Evolutionary conservation across 2,797 vertebrate species (phyloP).

Genomic region (Fistularia commersonii): DNA sequence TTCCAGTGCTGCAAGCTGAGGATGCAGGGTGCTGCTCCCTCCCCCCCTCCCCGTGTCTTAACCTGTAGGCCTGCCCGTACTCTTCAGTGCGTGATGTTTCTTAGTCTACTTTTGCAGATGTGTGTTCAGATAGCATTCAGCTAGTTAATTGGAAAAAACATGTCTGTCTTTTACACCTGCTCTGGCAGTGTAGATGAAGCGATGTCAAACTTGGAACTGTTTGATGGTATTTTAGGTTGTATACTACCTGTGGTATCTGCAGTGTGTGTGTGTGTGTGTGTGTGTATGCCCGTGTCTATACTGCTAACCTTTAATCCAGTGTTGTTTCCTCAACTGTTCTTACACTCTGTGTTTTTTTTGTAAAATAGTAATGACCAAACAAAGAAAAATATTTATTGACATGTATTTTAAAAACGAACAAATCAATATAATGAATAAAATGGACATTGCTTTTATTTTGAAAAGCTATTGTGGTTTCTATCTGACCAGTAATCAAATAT

Average conservation of each 20-base stretch:
- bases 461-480: conserved; percentile 93
- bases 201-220: conserved; percentile 31
- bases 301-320: conserved; percentile 55
- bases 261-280: conserved; percentile 45
- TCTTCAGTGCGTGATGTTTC: conserved; percentile 42
- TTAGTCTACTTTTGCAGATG: conserved; percentile 21
- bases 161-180: conserved; percentile 28
- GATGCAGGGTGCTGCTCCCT: conserved; percentile 19
- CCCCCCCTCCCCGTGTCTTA: conserved; percentile 51
- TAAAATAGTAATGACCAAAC: conserved; percentile 52
- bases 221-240: conserved; percentile 37
- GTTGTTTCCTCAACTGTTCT: conserved; percentile 46
- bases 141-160: conserved; percentile 13
- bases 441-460: conserved; percentile 94
- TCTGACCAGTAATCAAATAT: conserved; percentile 86
- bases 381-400: conserved; percentile 79
- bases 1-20: neutral
- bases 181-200: conserved; percentile 48
- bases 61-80: conserved; percentile 44
- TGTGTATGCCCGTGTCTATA: conserved; percentile 11
- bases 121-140: conserved; percentile 31
- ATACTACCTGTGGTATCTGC: conserved; percentile 35
- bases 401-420: conserved; percentile 69
- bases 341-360: conserved; percentile 56
- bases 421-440: conserved; percentile 67